phyloP scores from a whole-genome alignment of 2,113 vertebrate species.

The Pterocles burchelli region DNA sequence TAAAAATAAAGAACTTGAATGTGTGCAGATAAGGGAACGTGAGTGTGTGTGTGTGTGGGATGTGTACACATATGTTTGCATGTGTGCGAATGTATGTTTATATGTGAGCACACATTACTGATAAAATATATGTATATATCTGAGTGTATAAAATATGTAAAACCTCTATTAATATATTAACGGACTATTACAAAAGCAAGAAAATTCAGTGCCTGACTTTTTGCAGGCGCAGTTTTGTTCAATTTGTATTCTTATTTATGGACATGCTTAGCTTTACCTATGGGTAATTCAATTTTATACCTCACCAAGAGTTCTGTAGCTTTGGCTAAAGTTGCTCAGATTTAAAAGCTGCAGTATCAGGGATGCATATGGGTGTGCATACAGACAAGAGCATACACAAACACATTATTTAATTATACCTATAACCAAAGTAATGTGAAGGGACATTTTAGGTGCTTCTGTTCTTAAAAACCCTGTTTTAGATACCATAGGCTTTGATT shows the following conservation, averaged over 20 bases:
- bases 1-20: not conserved
- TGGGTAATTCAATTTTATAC: constrained; percentile 17
- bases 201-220: constrained; percentile 1
- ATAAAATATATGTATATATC: constrained; percentile 63
- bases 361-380: not conserved
- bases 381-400: not conserved
- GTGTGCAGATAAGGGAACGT: not conserved
- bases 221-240: not conserved
- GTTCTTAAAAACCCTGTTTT: not conserved
- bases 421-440: not conserved
- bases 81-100: not conserved
- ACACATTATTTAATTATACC: not conserved
- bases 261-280: not conserved
- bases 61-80: not conserved
- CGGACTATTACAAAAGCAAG: constrained; percentile 17
- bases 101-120: not conserved
- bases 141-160: constrained; percentile 22
- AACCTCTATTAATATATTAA: constrained; percentile 31
- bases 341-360: not conserved
- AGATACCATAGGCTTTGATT: not conserved
- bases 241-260: constrained; percentile 4
- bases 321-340: not conserved
- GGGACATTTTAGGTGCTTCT: not conserved
- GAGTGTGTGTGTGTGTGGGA: not conserved
- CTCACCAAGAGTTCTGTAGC: not conserved